Percentiles rank a stretch among this genome's conserved stretches.
phyloP scores from a whole-genome alignment of 2,113 vertebrate genomes.

The Nasalis larvatus region DNA sequence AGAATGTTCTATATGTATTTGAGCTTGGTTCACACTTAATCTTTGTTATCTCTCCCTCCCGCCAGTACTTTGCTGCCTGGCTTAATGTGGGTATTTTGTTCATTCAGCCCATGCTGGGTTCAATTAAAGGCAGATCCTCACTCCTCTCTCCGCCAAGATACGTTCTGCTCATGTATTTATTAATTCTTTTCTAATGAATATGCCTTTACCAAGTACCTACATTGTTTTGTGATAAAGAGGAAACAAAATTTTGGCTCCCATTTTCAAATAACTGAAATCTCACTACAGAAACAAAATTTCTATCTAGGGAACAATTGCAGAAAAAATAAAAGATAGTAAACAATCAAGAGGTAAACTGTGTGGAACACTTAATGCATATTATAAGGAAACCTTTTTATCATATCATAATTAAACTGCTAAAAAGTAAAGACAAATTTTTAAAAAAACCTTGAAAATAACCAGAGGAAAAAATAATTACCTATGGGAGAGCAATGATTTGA shows the following conservation, averaged over 20 bases:
- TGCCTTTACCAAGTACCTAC: background rate
- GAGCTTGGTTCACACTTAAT: background rate
- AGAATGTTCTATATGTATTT: conserved; percentile 18
- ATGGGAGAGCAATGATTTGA: background rate
- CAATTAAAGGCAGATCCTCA: background rate
- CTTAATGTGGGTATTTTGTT: background rate
- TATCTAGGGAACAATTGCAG: background rate
- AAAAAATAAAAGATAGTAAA: background rate
- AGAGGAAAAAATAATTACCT: background rate
- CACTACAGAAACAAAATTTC: background rate
- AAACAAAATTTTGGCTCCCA: background rate
- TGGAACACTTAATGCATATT: background rate
- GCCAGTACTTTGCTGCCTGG: background rate
- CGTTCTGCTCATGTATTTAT: background rate
- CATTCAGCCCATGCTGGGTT: background rate
- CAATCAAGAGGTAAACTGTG: background rate
- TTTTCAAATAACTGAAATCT: background rate
- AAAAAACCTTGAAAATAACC: background rate
- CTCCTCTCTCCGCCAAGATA: background rate
- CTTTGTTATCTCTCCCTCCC: background rate
- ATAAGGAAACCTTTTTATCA: background rate
- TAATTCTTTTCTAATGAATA: background rate
- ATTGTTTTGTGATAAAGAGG: background rate
- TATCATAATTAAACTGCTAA: background rate
- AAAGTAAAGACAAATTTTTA: background rate